Evolutionary conservation across 2,888 invertebrate species (phyloP).

Genomic region (Machimus rusticus): DNA sequence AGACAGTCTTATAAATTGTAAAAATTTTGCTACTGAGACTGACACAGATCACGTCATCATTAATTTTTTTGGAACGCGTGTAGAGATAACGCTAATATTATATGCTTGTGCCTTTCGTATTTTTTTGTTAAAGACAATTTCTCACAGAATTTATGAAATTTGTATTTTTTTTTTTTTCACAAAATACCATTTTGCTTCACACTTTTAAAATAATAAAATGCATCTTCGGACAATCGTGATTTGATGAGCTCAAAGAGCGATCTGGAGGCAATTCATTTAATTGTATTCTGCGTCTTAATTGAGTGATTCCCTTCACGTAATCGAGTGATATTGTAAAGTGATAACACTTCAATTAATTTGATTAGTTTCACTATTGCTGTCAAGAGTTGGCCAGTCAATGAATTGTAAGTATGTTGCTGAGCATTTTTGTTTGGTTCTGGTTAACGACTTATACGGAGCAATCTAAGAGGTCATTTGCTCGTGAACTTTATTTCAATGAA

Average conservation of each 20-base stretch:
- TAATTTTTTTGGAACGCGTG: not conserved
- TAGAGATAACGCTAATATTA: not conserved
- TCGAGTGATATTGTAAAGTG: not conserved
- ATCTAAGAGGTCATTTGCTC: not conserved
- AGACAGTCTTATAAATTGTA: conserved; percentile 88
- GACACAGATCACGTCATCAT: not conserved
- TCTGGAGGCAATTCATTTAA: not conserved
- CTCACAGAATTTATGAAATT: not conserved
- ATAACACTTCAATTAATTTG: not conserved
- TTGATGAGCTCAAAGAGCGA: not conserved
- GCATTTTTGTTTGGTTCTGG: not conserved
- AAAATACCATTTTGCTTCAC: not conserved
- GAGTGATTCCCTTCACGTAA: not conserved
- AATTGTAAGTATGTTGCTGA: not conserved
- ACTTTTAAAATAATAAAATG: not conserved
- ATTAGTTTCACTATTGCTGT: not conserved
- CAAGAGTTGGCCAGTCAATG: not conserved
- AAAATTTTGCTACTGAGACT: conserved; percentile 50
- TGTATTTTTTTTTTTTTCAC: not conserved
- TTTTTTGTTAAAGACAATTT: not conserved
- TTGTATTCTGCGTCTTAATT: not conserved
- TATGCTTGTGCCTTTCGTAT: not conserved
- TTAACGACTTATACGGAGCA: not conserved
- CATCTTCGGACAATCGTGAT: not conserved
- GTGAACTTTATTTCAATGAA: not conserved